These are phyloP conservation scores for Graptemys geographica DNA, from an alignment of 2,797 vertebrate genomes.

Conservation along the genomic window DNA sequence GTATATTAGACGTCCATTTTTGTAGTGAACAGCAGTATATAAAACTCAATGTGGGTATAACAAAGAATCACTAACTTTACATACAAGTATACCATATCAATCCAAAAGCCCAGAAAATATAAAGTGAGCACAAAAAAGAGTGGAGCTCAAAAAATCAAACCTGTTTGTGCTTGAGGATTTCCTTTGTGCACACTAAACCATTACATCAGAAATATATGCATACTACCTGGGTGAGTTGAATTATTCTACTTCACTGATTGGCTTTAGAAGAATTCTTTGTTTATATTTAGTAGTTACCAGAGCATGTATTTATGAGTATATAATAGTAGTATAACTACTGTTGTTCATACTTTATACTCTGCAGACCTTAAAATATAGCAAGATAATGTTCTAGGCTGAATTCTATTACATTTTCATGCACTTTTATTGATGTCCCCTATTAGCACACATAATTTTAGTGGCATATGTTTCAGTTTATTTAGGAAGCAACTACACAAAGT, in stretches of 20 bases:
- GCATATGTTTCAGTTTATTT: not conserved
- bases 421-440: not conserved
- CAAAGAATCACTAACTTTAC: not conserved
- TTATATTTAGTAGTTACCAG: not conserved
- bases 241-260: not conserved
- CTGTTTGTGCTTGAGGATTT: not conserved
- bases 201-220: not conserved
- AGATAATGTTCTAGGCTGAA: not conserved
- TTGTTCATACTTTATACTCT: not conserved
- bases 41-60: not conserved
- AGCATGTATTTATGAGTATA: not conserved
- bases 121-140: not conserved
- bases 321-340: not conserved
- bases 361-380: not conserved
- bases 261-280: not conserved
- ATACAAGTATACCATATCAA: not conserved
- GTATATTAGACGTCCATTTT: not conserved
- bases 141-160: not conserved
- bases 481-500: not conserved
- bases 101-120: not conserved
- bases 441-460: not conserved
- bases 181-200: not conserved
- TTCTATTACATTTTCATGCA: not conserved
- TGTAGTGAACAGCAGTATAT: not conserved
- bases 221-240: not conserved